Conservation (phyloP, 1,140 invertebrate genomes). For the Drosophila azteca region DNA sequence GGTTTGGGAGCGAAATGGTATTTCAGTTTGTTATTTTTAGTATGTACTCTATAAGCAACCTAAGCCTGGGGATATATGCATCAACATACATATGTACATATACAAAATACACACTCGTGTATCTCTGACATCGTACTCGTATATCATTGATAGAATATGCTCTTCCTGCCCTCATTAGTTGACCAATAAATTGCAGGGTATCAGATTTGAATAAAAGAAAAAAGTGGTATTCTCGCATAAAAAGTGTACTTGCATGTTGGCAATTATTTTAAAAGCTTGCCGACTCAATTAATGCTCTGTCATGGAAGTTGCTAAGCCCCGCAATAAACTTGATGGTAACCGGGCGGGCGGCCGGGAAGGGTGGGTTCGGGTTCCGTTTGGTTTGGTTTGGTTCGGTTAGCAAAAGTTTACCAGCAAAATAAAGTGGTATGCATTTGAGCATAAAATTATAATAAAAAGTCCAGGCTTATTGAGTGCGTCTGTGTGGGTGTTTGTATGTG, state of each 20-base stretch:
- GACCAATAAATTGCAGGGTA: constrained; percentile 13
- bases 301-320: constrained; percentile 25
- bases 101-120: not conserved
- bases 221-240: not conserved
- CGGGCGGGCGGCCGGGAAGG: not conserved
- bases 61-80: too few species aligned
- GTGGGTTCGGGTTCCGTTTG: too few species aligned
- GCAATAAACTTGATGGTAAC: constrained; percentile 50
- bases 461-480: constrained; percentile 49
- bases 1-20: too few species aligned
- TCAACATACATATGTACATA: too few species aligned
- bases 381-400: constrained; percentile 1
- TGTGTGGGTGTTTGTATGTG: constrained; percentile 7
- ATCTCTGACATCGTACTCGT: not conserved
- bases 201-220: constrained; percentile 31
- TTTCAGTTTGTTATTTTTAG: too few species aligned
- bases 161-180: constrained; percentile 14
- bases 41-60: too few species aligned
- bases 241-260: constrained; percentile 34
- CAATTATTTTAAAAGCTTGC: constrained; percentile 74
- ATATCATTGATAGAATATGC: too few species aligned
- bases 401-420: constrained; percentile 52
- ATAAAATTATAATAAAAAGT: constrained; percentile 78
- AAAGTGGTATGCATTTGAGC: constrained; percentile 64
- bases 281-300: constrained; percentile 57